Evolutionary conservation across 2,888 invertebrate species (phyloP).

Genomic region (Endotricha flammealis): DNA sequence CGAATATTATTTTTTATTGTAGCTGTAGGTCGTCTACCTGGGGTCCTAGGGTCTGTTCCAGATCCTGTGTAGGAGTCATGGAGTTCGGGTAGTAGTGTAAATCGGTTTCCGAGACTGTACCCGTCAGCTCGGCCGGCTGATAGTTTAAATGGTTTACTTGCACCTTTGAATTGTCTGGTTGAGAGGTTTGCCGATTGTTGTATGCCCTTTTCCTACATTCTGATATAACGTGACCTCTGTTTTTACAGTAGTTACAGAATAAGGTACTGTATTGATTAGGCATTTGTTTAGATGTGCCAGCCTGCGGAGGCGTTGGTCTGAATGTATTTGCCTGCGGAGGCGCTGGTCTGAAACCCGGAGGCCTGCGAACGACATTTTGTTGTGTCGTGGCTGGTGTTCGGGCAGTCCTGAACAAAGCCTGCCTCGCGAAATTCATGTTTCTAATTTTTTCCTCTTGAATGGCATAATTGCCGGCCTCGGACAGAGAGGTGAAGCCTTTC

Average conservation of each 20-base stretch:
- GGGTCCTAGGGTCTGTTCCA: background rate
- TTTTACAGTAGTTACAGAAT: conserved; percentile 12
- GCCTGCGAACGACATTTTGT: too few relatives aligned
- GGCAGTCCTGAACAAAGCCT: conserved; percentile 3
- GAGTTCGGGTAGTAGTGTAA: conserved; percentile 1
- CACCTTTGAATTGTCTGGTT: background rate
- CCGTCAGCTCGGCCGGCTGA: conserved; percentile 10
- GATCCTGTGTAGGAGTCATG: conserved; percentile 4
- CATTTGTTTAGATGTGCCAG: background rate
- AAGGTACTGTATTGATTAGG: background rate
- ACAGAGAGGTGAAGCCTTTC: conserved; percentile 16
- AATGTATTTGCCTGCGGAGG: background rate
- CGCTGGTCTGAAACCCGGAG: too few relatives aligned
- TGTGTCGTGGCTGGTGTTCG: background rate
- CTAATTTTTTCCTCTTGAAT: conserved; percentile 26
- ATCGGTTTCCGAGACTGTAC: conserved; percentile 13
- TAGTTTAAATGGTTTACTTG: conserved; percentile 15
- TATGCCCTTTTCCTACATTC: conserved; percentile 14
- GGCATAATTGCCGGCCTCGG: conserved; percentile 23
- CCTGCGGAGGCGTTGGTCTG: background rate
- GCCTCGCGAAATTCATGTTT: conserved; percentile 20
- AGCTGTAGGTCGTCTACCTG: conserved; percentile 1
- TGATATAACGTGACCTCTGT: conserved; percentile 9
- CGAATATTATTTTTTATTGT: background rate
- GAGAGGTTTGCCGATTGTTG: conserved; percentile 9